A percentile compares a stretch with the other conserved stretches of the same genome.
Conservation (phyloP, 2,797 vertebrate genomes). For the Siniperca scherzeri region DNA sequence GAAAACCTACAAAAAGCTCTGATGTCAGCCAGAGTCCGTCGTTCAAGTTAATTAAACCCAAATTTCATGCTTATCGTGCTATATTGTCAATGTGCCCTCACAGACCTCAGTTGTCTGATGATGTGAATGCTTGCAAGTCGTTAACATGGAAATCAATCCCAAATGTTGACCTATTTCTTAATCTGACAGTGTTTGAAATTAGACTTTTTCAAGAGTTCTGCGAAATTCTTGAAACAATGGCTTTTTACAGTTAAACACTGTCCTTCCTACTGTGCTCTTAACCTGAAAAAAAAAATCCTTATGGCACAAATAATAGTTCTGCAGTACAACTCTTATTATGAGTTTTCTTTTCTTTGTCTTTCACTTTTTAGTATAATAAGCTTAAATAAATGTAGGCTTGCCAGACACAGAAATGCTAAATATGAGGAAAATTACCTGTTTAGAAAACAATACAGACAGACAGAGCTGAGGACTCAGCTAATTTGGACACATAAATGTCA, state of each 20-base stretch:
- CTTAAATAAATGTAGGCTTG: slow-evolving; percentile 11
- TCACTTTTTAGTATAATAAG: not conserved
- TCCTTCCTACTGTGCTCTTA: not conserved
- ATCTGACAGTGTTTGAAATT: not conserved
- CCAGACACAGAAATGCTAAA: slow-evolving; percentile 59
- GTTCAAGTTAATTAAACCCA: not conserved
- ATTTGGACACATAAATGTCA: slow-evolving; percentile 79
- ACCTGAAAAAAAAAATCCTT: not conserved
- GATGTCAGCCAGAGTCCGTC: not conserved
- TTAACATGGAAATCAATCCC: not conserved
- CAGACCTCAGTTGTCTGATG: not conserved
- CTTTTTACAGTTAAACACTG: not conserved
- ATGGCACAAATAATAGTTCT: not conserved
- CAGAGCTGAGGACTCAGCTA: slow-evolving; percentile 48
- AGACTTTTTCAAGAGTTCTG: not conserved
- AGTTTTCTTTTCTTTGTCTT: not conserved
- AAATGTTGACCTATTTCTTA: not conserved
- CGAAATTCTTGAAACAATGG: not conserved
- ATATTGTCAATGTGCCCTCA: not conserved
- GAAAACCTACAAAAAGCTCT: not conserved
- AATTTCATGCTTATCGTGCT: not conserved
- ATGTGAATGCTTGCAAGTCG: not conserved
- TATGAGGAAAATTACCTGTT: slow-evolving; percentile 33
- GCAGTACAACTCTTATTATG: not conserved
- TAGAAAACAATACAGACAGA: slow-evolving; percentile 32